Base-by-base conservation (phyloP, 2,888 invertebrate species). In the Oxytorus armatus region DNA sequence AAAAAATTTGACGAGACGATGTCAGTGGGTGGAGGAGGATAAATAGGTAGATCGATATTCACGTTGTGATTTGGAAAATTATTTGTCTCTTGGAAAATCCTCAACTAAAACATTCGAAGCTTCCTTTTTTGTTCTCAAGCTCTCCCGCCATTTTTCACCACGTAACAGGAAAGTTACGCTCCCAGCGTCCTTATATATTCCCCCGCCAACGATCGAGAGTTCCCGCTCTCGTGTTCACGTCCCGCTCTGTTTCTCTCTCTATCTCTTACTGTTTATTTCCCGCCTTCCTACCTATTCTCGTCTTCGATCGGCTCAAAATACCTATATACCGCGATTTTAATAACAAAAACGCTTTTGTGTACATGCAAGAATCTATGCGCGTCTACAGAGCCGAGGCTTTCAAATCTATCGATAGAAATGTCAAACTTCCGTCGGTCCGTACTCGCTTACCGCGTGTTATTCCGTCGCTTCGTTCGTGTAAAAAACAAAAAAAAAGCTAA, bases 391-490 rank as follows among this genome's bases (percentile, higher is more conserved):
- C 5, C 8, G 33, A 57, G 21, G 10, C n/a, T 25, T 14, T 7
- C 47, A 16, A 47, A 65, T 47, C 16, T 29, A 65, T 65, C 63
- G 61, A 47, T 18, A 10, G 16, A 23, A 5, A 47, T 47, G 14
- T 21, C 33, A 21, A 14, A 29, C 29, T 16, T 44, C 25, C 21
- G 42, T 44, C 23, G 14, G 42, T 14, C 61, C 61, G 23, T n/a
- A n/a, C 10, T 14, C 47, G 61, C 42, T 61, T 21, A 8, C 21
- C 59, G 14, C 55, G 53, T 66, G 74, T 74, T 55, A 11, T 11
- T 39, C 18, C 47, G 61, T 21, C 8, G 42, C 59, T 7, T 16
- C 14, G 42, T 16, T 29, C 63, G 21, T 61, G 21, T 0, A 61
- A 61, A 61, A 61, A 42, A 23, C 11, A 42, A 29, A 47, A 25